Conservation (phyloP, 2,888 invertebrate species). For the Leucophenga maculata region DNA sequence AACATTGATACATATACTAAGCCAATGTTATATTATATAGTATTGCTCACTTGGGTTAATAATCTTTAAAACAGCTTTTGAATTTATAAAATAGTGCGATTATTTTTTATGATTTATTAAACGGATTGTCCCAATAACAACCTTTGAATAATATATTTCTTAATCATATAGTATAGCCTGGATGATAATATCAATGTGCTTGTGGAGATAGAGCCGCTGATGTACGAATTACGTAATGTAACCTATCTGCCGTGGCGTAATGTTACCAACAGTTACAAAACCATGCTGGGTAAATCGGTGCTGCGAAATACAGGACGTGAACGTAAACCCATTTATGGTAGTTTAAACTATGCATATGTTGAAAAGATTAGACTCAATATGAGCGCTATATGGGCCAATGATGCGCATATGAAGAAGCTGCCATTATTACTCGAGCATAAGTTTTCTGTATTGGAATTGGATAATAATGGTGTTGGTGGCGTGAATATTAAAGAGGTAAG, state of each 20-base stretch:
- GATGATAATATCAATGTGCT: conserved; percentile 66
- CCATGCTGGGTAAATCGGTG: conserved; percentile 53
- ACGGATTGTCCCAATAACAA: not conserved
- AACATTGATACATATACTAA: too few relatives aligned
- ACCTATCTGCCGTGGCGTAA: conserved; percentile 67
- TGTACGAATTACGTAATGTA: conserved; percentile 64
- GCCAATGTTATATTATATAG: too few relatives aligned
- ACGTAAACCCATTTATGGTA: conserved; percentile 63
- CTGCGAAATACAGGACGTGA: conserved; percentile 60
- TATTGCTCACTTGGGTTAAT: too few relatives aligned
- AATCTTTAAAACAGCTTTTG: too few relatives aligned
- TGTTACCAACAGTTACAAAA: conserved; percentile 63
- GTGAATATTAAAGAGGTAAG: conserved; percentile 57
- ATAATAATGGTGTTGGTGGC: conserved; percentile 60
- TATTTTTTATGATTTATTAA: too few relatives aligned
- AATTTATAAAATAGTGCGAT: too few relatives aligned
- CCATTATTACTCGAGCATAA: conserved; percentile 64
- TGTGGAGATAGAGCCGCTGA: conserved; percentile 64
- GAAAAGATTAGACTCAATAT: conserved; percentile 62
- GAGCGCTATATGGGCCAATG: conserved; percentile 46
- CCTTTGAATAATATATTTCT: not conserved
- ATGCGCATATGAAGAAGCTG: conserved; percentile 42
- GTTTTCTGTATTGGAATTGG: conserved; percentile 57
- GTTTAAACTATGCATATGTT: conserved; percentile 61
- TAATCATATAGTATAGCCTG: conserved; percentile 53